Evolutionary conservation across 2,888 invertebrate genomes (phyloP), one percentile per base, ranked within the genome.

Genomic region (Drosophila percnosoma): DNA sequence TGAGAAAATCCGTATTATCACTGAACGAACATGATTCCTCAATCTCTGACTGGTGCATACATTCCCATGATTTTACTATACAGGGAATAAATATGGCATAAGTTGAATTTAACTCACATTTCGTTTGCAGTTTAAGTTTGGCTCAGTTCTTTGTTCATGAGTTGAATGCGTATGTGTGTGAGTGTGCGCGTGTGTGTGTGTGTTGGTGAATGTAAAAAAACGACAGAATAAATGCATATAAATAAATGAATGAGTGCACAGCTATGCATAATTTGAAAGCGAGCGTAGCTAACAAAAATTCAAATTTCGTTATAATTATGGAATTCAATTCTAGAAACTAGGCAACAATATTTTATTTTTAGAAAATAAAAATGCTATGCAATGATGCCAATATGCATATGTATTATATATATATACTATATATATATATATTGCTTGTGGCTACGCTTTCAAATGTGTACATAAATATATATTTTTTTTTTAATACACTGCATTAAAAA

Each of bases 51-150:
- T 49, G 60, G 18, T 29, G 8, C 29, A 11, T 10, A 53, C 8
- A 55, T 38, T 29, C 15, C 4, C 10, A 21, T 10, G 29, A 42
- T 21, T 40, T 31, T n/a, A 15, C 15, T 21, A 57, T 31, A 40
- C 45, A 53, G 45, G 18, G n/a, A 45, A 45, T 60, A 66, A 42
- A 61, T 60, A 61, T 55, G 51, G 66, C 75, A 78, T 57, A 65
- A 88, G 72, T 60, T 73, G 73, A 81, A 75, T 80, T 78, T 71
- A 73, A 71, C 78, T 68, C 81, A 69, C 87, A 86, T 78, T 86
- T 81, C 73, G 75, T 79, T 75, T 74, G 68, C 68, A 81, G 75
- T 83, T 83, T 73, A 68, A 80, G 78, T 65, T 78, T 87, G 27
- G 48, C 33, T 51, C 70, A 52, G 49, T 38, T 63, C 63, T 80